A percentile compares a stretch with the other conserved stretches of the same genome.
phyloP scores from a whole-genome alignment of 2,797 vertebrate genomes.

The Coilia nasus region DNA sequence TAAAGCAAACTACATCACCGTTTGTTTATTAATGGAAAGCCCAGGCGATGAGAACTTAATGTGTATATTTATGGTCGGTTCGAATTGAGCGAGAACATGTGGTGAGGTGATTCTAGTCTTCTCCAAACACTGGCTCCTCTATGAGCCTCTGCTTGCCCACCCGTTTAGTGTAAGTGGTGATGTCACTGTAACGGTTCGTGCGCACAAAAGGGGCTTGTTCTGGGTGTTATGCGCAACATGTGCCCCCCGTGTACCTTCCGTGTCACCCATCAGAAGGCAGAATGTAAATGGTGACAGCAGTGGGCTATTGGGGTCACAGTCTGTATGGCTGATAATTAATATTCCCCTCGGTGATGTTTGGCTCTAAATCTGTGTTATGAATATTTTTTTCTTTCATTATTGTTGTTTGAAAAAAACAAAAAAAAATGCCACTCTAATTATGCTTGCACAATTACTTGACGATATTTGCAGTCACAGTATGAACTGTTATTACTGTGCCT shows the following conservation, averaged over 20 bases:
- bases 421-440: constrained; percentile 31
- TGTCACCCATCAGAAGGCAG: not conserved
- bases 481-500: not conserved
- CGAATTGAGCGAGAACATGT: not conserved
- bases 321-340: too few relatives aligned
- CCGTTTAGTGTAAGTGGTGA: constrained; percentile 56
- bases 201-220: constrained; percentile 50
- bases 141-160: not conserved
- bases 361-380: constrained; percentile 27
- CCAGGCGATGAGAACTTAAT: constrained; percentile 1
- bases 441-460: constrained; percentile 34
- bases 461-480: constrained; percentile 1
- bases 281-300: not conserved
- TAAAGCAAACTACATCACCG: constrained; percentile 5
- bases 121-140: not conserved
- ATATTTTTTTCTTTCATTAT: constrained; percentile 33
- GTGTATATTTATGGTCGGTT: not conserved
- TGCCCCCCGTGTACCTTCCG: not conserved
- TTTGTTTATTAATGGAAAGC: constrained; percentile 21
- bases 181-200: constrained; percentile 59
- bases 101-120: not conserved
- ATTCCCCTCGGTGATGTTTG: constrained; percentile 26
- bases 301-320: not conserved
- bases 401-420: not conserved
- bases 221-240: not conserved